Conservation (phyloP, 2,113 vertebrate genomes). For the Acrocephalus arundinaceus region DNA sequence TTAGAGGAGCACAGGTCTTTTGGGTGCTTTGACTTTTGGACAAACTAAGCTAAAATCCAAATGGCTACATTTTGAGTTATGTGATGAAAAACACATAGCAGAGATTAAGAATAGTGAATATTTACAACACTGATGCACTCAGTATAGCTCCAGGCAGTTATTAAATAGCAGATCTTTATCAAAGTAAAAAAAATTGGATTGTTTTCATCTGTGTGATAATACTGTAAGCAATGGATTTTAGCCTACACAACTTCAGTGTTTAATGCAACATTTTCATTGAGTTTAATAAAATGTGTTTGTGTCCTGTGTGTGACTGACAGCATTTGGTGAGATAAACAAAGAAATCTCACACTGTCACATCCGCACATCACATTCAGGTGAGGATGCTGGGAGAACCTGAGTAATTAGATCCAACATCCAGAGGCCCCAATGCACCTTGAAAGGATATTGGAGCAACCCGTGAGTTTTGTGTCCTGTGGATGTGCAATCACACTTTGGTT, state of each 20-base stretch:
- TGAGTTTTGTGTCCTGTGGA: not conserved
- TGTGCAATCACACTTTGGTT: not conserved
- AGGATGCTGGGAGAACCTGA: not conserved
- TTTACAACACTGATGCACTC: not conserved
- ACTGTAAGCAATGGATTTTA: not conserved
- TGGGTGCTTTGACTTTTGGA: not conserved
- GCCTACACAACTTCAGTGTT: not conserved
- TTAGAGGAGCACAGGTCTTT: not conserved
- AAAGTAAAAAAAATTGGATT: not conserved
- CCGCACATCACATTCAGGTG: not conserved
- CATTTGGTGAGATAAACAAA: not conserved
- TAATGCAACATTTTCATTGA: not conserved
- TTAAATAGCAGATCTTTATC: not conserved
- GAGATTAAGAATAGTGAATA: not conserved
- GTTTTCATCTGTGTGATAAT: not conserved
- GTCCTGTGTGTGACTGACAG: not conserved
- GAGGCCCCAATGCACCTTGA: not conserved
- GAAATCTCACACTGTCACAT: not conserved
- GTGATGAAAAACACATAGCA: not conserved
- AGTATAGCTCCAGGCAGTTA: not conserved
- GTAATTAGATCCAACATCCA: not conserved
- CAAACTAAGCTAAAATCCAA: not conserved
- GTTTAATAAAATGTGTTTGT: not conserved
- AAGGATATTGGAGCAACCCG: not conserved
- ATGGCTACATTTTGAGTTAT: not conserved